Evolutionary conservation across 2,888 invertebrate genomes (phyloP).

Genomic region (Saturnia japonica): DNA sequence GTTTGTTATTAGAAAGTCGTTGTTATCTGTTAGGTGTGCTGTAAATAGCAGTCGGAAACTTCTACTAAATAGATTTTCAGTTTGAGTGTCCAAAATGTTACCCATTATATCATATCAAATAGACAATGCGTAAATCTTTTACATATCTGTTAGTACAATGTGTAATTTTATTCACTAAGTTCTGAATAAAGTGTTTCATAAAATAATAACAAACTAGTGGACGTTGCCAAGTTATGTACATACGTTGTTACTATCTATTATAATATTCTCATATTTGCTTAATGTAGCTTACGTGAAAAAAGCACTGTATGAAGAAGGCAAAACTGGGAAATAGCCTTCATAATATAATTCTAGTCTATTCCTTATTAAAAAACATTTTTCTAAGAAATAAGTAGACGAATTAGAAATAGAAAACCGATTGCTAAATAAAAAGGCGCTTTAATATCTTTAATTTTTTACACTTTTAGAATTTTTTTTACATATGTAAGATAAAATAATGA

Average conservation of each 20-base stretch:
- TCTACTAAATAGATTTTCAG: slow-evolving; percentile 30
- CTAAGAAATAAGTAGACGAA: no score
- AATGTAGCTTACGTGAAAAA: background rate
- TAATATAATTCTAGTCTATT: background rate
- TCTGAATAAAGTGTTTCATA: slow-evolving; percentile 20
- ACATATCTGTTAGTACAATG: slow-evolving; percentile 10
- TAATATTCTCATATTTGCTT: slow-evolving; percentile 13
- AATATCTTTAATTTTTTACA: no score
- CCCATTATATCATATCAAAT: slow-evolving; percentile 33
- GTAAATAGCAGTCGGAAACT: slow-evolving; percentile 29
- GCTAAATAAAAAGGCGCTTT: no score
- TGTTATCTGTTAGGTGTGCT: slow-evolving; percentile 55
- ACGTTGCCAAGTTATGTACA: slow-evolving; percentile 32
- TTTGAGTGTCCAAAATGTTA: slow-evolving; percentile 29
- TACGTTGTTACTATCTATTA: slow-evolving; percentile 4
- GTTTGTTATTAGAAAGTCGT: slow-evolving; percentile 56
- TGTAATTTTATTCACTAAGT: slow-evolving; percentile 13
- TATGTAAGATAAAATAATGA: no score
- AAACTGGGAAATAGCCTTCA: background rate
- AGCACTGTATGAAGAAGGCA: background rate
- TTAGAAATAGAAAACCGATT: no score
- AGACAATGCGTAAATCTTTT: slow-evolving; percentile 10
- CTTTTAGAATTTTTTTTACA: no score
- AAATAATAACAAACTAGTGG: slow-evolving; percentile 33
- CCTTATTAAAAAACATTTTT: no score